A percentile compares a stretch with the other conserved stretches of the same genome.
phyloP scores from a whole-genome alignment of 2,797 vertebrate species.

The Oreonectes daqikongensis region DNA sequence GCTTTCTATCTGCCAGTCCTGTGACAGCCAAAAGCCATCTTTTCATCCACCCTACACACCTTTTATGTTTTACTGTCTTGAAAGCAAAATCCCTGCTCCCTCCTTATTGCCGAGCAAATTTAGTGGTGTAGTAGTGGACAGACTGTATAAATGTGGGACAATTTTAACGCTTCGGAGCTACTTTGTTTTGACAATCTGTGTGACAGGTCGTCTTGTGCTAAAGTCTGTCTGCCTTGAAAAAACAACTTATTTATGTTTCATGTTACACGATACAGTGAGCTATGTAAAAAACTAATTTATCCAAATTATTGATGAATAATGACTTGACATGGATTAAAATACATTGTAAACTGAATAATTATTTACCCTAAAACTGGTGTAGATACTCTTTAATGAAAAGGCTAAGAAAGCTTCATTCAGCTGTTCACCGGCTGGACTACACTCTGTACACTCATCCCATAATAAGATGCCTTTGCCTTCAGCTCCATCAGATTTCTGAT shows the following conservation, averaged over 20 bases:
- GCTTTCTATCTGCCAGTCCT: slow-evolving; percentile 58
- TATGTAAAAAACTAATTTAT: too few relatives aligned
- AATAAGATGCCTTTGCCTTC: background rate
- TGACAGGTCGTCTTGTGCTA: slow-evolving; percentile 26
- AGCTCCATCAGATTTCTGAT: background rate
- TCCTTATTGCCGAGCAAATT: slow-evolving; percentile 32
- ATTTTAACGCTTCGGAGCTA: slow-evolving; percentile 13
- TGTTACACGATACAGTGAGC: too few relatives aligned
- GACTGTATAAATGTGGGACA: slow-evolving; percentile 30
- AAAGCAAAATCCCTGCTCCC: slow-evolving; percentile 26
- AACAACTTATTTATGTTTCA: too few relatives aligned
- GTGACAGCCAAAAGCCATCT: slow-evolving; percentile 46
- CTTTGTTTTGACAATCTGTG: slow-evolving; percentile 37
- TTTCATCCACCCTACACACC: slow-evolving; percentile 46
- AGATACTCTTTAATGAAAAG: background rate
- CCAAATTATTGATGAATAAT: too few relatives aligned
- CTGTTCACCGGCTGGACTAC: background rate
- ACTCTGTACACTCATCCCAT: background rate
- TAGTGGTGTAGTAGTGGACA: slow-evolving; percentile 24
- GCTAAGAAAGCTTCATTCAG: slow-evolving; percentile 5
- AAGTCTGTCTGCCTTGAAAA: slow-evolving; percentile 25
- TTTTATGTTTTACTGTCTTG: slow-evolving; percentile 2
- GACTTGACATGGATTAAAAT: too few relatives aligned
- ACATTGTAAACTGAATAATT: too few relatives aligned
- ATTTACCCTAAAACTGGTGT: too few relatives aligned